Base-by-base conservation (phyloP, 2,797 vertebrate species). In the Premnoplex brunnescens region DNA sequence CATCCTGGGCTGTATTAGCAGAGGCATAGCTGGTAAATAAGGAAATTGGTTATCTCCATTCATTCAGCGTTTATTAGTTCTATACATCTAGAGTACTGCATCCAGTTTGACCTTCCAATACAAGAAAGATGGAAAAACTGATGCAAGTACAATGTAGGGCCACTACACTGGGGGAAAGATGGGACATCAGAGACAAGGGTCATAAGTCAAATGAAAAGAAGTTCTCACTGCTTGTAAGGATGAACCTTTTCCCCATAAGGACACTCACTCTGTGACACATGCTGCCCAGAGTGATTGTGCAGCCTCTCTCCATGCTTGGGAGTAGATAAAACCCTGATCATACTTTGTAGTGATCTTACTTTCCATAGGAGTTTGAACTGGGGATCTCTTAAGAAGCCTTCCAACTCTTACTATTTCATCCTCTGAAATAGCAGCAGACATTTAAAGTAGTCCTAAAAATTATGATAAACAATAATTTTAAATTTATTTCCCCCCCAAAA, bases 41-140 rank as follows among this genome's bases (percentile, higher is more conserved):
- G 18, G 24, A 79, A 46, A 21, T 4, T 49, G 23, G 1, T 60
- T 49, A 51, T 49, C 11, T 59, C 20, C 5, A 44, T 62, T 77
- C 2, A 55, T 69, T 91, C 32, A 34, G 10, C 0, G 0, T 44
- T 63, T 55, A 48, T 77, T 71, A 4, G 0, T 72, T 23, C 8
- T n/a, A 3, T n/a, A 23, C 1, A 21, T 54, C 8, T 72, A 14
- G 13, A 73, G 7, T 43, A 55, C 6, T 78, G 28, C 7, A 36
- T 36, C 7, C 2, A 12, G 12, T 75, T 44, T 81, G 26, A 51
- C 44, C 21, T 77, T 68, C 49, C 30, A 72, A 1, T 27, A 21
- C 10, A 9, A 7, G 23, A 67, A 12, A 89, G 14, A 68, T 41
- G 6, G 30, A 30, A 64, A 66, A 75, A 69, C 4, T 46, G 14